Evolutionary conservation across 1,140 invertebrate species (phyloP), one percentile per base, ranked within the genome.

Genomic region (Drosophila truncata): DNA sequence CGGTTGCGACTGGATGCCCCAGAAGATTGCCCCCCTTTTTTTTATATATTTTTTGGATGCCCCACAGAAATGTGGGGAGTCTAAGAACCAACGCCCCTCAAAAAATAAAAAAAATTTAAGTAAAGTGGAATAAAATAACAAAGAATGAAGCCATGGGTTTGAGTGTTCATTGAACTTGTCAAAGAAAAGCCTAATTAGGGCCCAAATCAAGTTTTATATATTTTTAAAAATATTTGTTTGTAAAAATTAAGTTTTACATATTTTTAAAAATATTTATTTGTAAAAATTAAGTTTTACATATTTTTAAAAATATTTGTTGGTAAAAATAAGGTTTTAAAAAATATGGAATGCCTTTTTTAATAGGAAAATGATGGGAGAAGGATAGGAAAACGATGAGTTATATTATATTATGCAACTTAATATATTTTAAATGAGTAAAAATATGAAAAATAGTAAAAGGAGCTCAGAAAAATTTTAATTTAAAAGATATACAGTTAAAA

Each of bases 1-100:
- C 61, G 63, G 84, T 88, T 90, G 81, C 84, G 85, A 90, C 82
- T 88, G 85, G 85, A 76, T 83, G 85, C 73, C 85, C 85, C 74
- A 78, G 73, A 88, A 85, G 84, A 84, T 88, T 90, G 80, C 67
- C 62, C 63, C 52, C 31, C 8, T 46, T 46, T 46, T 14, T 39
- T n/a, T 37, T n/a, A n/a, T n/a, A n/a, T n/a, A n/a, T 37, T 33
- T 33, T 33, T 33, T 9, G 23, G 46, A 4, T 31, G 31, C 52
- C 18, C 31, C 50, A 35, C 13, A 37, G 31, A n/a, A 7, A 11
- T 23, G 50, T 23, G 50, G 50, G 50, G 18, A 33, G 13, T 16
- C 44, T 13, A 18, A 20, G 47, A 66, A 35, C 47, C 66, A 54
- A 37, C 76, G 55, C 52, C 63, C 41, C 44, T 41, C 46, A 58